Evolutionary conservation across 2,888 invertebrate species (phyloP).

Genomic region (Mesoligia furuncula): DNA sequence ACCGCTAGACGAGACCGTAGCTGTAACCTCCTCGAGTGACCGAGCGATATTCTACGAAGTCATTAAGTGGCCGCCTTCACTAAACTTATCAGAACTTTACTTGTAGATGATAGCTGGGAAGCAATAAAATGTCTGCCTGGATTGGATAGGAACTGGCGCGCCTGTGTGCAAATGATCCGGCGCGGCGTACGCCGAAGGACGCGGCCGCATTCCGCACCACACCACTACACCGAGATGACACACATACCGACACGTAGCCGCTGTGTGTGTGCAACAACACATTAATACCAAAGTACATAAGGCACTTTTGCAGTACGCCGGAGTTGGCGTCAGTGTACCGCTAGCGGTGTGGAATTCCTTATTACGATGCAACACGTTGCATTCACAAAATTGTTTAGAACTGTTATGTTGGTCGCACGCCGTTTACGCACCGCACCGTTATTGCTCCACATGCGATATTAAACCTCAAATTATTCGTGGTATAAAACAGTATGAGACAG

Average conservation of each 20-base stretch:
- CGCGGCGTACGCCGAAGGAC: constrained; percentile 88
- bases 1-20: constrained; percentile 52
- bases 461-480: constrained; percentile 49
- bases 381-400: constrained; percentile 76
- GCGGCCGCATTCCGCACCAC: constrained; percentile 88
- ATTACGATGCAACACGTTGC: constrained; percentile 80
- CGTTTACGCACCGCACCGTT: constrained; percentile 69
- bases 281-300: constrained; percentile 80
- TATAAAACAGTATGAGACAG: constrained; percentile 42
- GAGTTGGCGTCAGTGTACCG: constrained; percentile 75
- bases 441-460: constrained; percentile 62
- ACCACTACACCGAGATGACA: constrained; percentile 85
- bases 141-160: constrained; percentile 80
- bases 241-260: constrained; percentile 83
- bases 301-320: constrained; percentile 80
- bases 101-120: constrained; percentile 82
- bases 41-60: constrained; percentile 61
- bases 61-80: constrained; percentile 57
- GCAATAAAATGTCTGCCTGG: constrained; percentile 81
- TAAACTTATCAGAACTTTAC: constrained; percentile 57
- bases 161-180: constrained; percentile 88
- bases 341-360: constrained; percentile 82
- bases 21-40: constrained; percentile 57
- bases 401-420: constrained; percentile 68
- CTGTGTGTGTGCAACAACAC: constrained; percentile 76